Conservation (phyloP, 2,888 invertebrate species). For the Smittia aterrima region DNA sequence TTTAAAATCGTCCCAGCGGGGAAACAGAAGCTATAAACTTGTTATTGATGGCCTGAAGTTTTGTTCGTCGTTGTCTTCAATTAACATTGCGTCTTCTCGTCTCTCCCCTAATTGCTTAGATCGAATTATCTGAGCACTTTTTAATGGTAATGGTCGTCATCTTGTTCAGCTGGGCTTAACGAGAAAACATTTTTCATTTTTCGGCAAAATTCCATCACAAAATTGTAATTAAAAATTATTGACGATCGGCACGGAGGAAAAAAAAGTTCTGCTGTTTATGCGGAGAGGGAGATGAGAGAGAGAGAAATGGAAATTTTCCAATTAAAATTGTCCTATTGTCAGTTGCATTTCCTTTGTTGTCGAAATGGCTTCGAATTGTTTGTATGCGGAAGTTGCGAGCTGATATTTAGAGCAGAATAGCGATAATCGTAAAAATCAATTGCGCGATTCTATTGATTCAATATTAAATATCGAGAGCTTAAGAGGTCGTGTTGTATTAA, state of each 20-base stretch:
- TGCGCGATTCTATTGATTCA: not conserved
- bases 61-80: too few relatives aligned
- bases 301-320: constrained; percentile 30
- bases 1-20: too few relatives aligned
- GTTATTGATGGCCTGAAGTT: too few relatives aligned
- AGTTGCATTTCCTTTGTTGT: constrained; percentile 9
- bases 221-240: constrained; percentile 13
- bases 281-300: not conserved
- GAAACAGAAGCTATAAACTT: too few relatives aligned
- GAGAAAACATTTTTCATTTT: not conserved
- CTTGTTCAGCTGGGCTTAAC: not conserved
- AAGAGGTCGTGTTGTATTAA: not conserved
- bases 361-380: not conserved
- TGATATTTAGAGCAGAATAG: not conserved
- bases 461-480: not conserved
- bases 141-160: not conserved
- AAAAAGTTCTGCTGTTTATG: not conserved
- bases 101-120: too few relatives aligned
- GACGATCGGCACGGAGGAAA: not conserved
- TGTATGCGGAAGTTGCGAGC: constrained; percentile 15
- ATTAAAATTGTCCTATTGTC: constrained; percentile 27
- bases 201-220: not conserved
- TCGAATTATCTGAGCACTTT: too few relatives aligned
- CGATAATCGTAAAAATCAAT: constrained; percentile 37
- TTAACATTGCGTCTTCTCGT: too few relatives aligned